Conservation (phyloP, 2,888 invertebrate genomes). For the Criorhina ranunculi region DNA sequence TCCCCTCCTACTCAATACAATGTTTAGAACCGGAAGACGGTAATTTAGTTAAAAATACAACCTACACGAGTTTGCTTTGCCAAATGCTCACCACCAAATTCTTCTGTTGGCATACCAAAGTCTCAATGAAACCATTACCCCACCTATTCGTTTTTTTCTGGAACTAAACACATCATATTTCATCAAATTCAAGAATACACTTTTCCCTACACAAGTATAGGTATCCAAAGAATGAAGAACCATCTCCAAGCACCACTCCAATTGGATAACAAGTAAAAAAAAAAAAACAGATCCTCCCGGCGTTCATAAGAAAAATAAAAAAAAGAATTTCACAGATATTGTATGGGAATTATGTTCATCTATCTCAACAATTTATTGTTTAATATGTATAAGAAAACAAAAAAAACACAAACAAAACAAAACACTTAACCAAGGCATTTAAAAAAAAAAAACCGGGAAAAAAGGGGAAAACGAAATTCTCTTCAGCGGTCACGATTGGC, state of each 20-base stretch:
- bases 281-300: conserved; percentile 36
- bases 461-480: conserved; percentile 49
- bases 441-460: conserved; percentile 14
- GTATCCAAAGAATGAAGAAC: background rate
- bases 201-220: conserved; percentile 7
- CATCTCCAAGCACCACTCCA: conserved; percentile 53
- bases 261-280: conserved; percentile 31
- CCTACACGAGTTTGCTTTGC: too few relatives aligned
- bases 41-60: too few relatives aligned
- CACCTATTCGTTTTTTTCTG: background rate
- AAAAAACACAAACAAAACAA: conserved; percentile 48
- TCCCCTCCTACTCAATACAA: too few relatives aligned
- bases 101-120: background rate
- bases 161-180: conserved; percentile 31
- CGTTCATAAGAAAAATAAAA: background rate
- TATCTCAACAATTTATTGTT: conserved; percentile 43
- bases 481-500: conserved; percentile 54
- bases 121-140: background rate
- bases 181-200: conserved; percentile 10
- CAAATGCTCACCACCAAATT: too few relatives aligned
- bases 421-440: conserved; percentile 51
- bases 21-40: too few relatives aligned
- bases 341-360: conserved; percentile 25
- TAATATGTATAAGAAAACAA: conserved; percentile 25
- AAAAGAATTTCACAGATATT: conserved; percentile 18